These are phyloP conservation scores for Torymus auratus DNA, from an alignment of 2,888 invertebrate species.

Conservation along the genomic window DNA sequence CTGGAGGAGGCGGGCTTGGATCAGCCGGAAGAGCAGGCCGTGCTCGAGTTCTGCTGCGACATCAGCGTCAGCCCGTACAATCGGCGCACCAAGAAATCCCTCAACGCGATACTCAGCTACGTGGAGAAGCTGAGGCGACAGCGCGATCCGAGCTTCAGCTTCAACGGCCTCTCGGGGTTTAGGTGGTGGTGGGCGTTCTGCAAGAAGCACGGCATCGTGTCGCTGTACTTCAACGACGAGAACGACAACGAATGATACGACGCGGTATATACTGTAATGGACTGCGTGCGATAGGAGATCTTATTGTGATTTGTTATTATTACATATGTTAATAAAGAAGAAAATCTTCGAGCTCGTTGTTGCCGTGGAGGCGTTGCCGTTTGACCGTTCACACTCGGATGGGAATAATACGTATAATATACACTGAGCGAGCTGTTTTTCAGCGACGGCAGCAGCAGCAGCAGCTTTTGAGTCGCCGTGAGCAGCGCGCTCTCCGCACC, in stretches of 20 bases:
- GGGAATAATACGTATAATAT: too few relatives aligned
- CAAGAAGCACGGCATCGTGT: conserved; percentile 87
- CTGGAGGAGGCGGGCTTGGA: conserved; percentile 83
- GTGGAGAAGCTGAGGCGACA: conserved; percentile 82
- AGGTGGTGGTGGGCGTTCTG: conserved; percentile 91
- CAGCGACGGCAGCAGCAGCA: too few relatives aligned
- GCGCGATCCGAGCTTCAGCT: conserved; percentile 82
- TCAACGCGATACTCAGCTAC: conserved; percentile 81
- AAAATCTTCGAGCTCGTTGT: too few relatives aligned
- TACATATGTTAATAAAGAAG: too few relatives aligned
- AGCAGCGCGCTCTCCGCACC: too few relatives aligned
- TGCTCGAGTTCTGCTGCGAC: conserved; percentile 86
- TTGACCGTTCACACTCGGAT: too few relatives aligned
- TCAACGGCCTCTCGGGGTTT: conserved; percentile 85
- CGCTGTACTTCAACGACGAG: conserved; percentile 79
- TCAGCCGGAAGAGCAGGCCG: conserved; percentile 81
- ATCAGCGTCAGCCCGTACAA: conserved; percentile 84
- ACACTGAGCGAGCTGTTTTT: too few relatives aligned
- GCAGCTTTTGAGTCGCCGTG: too few relatives aligned
- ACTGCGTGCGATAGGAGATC: too few relatives aligned
- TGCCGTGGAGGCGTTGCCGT: too few relatives aligned
- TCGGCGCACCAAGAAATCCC: conserved; percentile 84
- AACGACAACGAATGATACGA: conserved; percentile 72
- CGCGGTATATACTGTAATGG: too few relatives aligned
- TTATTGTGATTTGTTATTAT: too few relatives aligned